Conservation (phyloP, 2,888 invertebrate genomes). For the Choreutis nemorana region DNA sequence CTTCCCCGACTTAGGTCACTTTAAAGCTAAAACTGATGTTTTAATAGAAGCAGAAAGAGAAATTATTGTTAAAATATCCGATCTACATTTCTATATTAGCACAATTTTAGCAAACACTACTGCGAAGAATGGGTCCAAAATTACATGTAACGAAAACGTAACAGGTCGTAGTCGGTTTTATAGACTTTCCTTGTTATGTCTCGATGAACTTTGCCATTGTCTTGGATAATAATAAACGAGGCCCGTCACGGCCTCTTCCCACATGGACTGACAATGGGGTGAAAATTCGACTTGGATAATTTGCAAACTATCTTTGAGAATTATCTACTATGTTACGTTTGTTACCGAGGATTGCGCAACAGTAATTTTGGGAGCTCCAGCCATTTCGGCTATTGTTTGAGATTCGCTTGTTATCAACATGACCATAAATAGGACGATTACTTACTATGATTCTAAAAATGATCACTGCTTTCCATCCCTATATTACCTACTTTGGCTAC, state of each 20-base stretch:
- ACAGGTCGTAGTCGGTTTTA: conserved; percentile 42
- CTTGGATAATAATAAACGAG: conserved; percentile 21
- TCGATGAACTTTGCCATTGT: conserved; percentile 64
- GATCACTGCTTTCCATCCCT: too few relatives aligned
- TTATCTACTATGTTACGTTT: conserved; percentile 26
- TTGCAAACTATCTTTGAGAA: conserved; percentile 43
- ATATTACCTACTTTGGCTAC: too few relatives aligned
- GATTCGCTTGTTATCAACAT: too few relatives aligned
- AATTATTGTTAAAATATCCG: neutral
- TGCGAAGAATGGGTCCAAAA: conserved; percentile 30
- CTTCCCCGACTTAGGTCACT: neutral
- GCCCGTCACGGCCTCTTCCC: conserved; percentile 52
- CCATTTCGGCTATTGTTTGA: too few relatives aligned
- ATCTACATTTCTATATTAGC: conserved; percentile 12
- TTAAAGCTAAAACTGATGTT: neutral
- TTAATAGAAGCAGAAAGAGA: neutral
- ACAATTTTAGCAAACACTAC: conserved; percentile 18
- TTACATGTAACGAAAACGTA: conserved; percentile 42
- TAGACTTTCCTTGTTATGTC: conserved; percentile 61
- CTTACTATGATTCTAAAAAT: too few relatives aligned
- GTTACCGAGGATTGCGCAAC: conserved; percentile 38
- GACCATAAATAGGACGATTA: too few relatives aligned
- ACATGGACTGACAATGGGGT: conserved; percentile 52
- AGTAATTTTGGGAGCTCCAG: too few relatives aligned
- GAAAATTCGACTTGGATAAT: conserved; percentile 57